phyloP scores from a whole-genome alignment of 2,888 invertebrate genomes.

The Patella pellucida region DNA sequence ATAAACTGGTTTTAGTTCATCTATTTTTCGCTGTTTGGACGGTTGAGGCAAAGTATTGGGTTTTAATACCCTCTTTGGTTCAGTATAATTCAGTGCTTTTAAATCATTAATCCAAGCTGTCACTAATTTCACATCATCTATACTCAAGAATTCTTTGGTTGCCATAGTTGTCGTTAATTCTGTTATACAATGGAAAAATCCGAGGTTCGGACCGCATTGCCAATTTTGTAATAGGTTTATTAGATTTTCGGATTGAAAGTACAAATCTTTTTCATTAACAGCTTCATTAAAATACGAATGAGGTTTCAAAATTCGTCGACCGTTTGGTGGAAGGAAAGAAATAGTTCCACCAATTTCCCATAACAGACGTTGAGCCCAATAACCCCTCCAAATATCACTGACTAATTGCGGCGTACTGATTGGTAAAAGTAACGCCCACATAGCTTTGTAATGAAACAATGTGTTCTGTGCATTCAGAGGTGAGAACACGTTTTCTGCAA shows the following conservation, averaged over 20 bases:
- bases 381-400: constrained; percentile 55
- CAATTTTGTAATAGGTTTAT: constrained; percentile 3
- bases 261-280: background rate
- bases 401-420: constrained; percentile 42
- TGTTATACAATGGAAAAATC: constrained; percentile 12
- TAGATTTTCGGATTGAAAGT: background rate
- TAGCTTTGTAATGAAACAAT: constrained; percentile 44
- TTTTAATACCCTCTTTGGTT: constrained; percentile 34
- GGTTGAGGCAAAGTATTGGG: too few relatives aligned
- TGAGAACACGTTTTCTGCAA: constrained; percentile 42
- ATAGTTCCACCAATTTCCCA: constrained; percentile 42
- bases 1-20: too few relatives aligned
- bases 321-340: constrained; percentile 44
- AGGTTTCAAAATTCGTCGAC: constrained; percentile 36
- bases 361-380: constrained; percentile 51
- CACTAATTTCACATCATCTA: constrained; percentile 40
- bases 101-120: constrained; percentile 38
- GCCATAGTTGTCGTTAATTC: background rate
- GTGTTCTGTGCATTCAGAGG: constrained; percentile 60
- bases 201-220: background rate
- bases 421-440: constrained; percentile 52
- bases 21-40: too few relatives aligned
- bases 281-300: background rate
- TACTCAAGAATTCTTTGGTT: constrained; percentile 38
- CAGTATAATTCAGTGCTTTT: constrained; percentile 29